These are phyloP conservation scores for Ptilodon capucinus DNA, from an alignment of 2,888 invertebrate species.

Conservation along the genomic window DNA sequence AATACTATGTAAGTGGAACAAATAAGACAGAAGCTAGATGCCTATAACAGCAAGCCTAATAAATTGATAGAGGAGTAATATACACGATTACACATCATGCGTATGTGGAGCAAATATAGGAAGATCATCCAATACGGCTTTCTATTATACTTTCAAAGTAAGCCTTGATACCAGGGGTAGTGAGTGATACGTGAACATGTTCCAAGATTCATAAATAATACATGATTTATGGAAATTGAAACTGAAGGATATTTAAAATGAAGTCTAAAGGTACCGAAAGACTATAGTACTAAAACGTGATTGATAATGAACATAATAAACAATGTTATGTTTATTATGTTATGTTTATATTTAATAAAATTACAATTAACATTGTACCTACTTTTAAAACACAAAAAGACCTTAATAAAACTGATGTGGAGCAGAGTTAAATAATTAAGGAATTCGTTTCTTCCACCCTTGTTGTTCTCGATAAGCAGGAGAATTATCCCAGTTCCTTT, in stretches of 20 bases:
- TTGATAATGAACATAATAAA: too few relatives aligned
- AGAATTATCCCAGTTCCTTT: slow-evolving; percentile 17
- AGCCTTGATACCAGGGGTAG: slow-evolving; percentile 13
- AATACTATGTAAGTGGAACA: not conserved
- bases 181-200: slow-evolving; percentile 13
- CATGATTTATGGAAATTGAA: slow-evolving; percentile 13
- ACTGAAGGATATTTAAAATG: slow-evolving; percentile 5
- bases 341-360: too few relatives aligned
- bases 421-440: slow-evolving; percentile 8
- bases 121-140: slow-evolving; percentile 9
- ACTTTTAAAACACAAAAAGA: not conserved
- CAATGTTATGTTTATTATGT: too few relatives aligned
- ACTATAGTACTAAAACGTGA: too few relatives aligned
- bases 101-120: slow-evolving; percentile 7
- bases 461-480: slow-evolving; percentile 14
- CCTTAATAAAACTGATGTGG: not conserved
- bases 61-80: slow-evolving; percentile 8
- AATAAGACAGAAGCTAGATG: not conserved
- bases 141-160: slow-evolving; percentile 19
- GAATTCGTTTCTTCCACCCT: slow-evolving; percentile 21
- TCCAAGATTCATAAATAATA: slow-evolving; percentile 23
- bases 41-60: not conserved
- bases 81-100: slow-evolving; percentile 1
- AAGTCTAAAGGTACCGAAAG: too few relatives aligned
- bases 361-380: too few relatives aligned